Evolutionary conservation across 2,888 invertebrate species (phyloP).

Genomic region (Epirrhoe tristata): DNA sequence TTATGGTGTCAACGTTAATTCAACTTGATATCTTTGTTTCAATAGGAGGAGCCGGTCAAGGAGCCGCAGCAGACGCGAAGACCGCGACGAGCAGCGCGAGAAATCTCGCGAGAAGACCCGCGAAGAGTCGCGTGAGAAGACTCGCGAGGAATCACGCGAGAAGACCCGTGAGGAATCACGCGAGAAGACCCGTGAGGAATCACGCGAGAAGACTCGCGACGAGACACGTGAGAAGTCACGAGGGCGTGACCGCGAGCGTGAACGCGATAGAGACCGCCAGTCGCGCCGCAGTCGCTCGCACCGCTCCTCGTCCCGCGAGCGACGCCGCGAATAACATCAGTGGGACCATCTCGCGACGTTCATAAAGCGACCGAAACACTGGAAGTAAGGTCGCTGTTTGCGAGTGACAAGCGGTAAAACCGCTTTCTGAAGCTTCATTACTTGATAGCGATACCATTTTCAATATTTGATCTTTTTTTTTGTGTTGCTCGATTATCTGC

Average conservation of each 20-base stretch:
- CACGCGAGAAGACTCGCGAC: slow-evolving; percentile 22
- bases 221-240: slow-evolving; percentile 50
- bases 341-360: slow-evolving; percentile 31
- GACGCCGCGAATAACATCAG: slow-evolving; percentile 66
- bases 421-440: slow-evolving; percentile 11
- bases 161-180: not conserved
- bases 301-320: slow-evolving; percentile 72
- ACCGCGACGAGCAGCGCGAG: slow-evolving; percentile 43
- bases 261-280: slow-evolving; percentile 63
- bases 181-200: slow-evolving; percentile 1
- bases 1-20: not conserved
- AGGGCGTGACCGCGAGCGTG: slow-evolving; percentile 63
- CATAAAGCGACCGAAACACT: slow-evolving; percentile 29
- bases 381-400: slow-evolving; percentile 20
- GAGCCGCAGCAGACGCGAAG: slow-evolving; percentile 64
- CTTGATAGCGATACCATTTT: slow-evolving; percentile 5
- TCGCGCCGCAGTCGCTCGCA: slow-evolving; percentile 73
- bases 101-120: slow-evolving; percentile 7
- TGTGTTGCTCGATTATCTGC: too few species aligned
- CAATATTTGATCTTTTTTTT: not conserved
- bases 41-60: slow-evolving; percentile 69
- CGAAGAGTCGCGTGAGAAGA: slow-evolving; percentile 10
- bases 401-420: slow-evolving; percentile 15
- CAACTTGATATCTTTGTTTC: not conserved
- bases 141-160: slow-evolving; percentile 6